Evolutionary conservation across 2,113 vertebrate genomes (phyloP).

Genomic region (Lota lota): DNA sequence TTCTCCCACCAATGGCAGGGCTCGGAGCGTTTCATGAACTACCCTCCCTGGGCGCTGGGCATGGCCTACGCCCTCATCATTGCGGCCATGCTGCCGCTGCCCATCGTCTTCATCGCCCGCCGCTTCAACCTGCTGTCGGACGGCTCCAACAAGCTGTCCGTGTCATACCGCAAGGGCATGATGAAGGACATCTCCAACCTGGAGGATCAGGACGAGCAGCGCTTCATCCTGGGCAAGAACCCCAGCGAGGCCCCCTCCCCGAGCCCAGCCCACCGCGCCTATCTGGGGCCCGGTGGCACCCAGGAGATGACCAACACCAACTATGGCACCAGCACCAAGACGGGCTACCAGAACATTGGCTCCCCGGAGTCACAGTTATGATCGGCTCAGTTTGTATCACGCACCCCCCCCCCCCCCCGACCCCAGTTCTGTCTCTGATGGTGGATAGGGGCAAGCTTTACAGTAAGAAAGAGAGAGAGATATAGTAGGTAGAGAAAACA

Average conservation of each 20-base stretch:
- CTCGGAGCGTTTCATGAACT: conserved; percentile 85
- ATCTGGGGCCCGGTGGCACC: conserved; percentile 87
- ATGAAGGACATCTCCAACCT: conserved; percentile 98
- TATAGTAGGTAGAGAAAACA: not conserved
- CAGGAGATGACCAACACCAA: conserved; percentile 87
- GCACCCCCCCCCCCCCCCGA: not conserved
- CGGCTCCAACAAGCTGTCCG: conserved; percentile 92
- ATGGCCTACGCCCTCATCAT: conserved; percentile 88
- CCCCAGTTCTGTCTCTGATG: conserved; percentile 9
- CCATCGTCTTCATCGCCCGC: conserved; percentile 84
- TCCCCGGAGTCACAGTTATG: conserved; percentile 94
- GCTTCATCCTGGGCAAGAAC: conserved; percentile 94
- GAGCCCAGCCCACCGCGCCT: conserved; percentile 90
- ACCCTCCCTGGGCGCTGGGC: conserved; percentile 89
- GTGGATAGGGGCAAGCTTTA: conserved; percentile 33
- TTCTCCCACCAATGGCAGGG: conserved; percentile 69
- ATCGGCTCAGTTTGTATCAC: conserved; percentile 43
- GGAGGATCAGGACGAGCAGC: conserved; percentile 93
- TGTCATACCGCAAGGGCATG: conserved; percentile 97
- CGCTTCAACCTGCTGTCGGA: conserved; percentile 91
- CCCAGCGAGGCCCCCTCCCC: conserved; percentile 90
- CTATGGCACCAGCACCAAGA: conserved; percentile 88
- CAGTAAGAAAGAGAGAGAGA: conserved; percentile 19
- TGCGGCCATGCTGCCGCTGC: conserved; percentile 87
- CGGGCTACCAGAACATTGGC: conserved; percentile 85